Base-by-base conservation (phyloP, 2,888 invertebrate genomes). In the Xestia c-nigrum region DNA sequence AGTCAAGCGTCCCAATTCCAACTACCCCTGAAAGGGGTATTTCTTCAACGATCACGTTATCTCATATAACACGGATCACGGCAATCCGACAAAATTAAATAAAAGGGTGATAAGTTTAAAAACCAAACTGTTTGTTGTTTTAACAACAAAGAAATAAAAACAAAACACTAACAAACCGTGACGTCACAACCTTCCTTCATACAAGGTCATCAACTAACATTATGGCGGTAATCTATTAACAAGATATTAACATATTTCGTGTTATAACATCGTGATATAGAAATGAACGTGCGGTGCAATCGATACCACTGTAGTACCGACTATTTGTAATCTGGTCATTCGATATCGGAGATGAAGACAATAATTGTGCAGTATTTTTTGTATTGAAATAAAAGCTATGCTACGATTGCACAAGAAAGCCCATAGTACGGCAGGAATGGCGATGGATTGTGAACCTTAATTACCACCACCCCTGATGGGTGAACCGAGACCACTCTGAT, bases 221-320 rank as follows among this genome's bases (percentile, higher is more conserved):
- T 76, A 85, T 75, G 55, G 71, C 14, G 57, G 61, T 63, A 78
- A 78, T 85, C 64, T 78, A 66, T 71, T 79, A 71, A 68, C 77
- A 57, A 74, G 77, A 72, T 80, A 84, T 87, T 84, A 84, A 85
- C 81, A 88, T 86, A 88, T 78, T 86, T 76, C 84, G 87, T 84
- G 87, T 76, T 87, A 80, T 69, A 75, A 19, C 50, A 46, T 85
- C 88, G 87, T 87, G 87, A 75, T 84, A 72, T 64, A 57, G 76
- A 80, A 78, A 75, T 75, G 80, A 82, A 63, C 86, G 86, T 83
- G 76, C 72, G 21, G 43, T 47, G 82, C 82, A 69, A 87, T 82
- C 77, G 86, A 85, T 78, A 83, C 68, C 21, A 24, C 46, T 24
- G 63, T 31, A 6, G 73, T n/a, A 14, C 47, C n/a, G 40, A 46